A percentile compares a stretch with the other conserved stretches of the same genome.
These are phyloP conservation scores for Ophioninae sp. DNA, from an alignment of 2,888 invertebrate species.

Conservation along the genomic window DNA sequence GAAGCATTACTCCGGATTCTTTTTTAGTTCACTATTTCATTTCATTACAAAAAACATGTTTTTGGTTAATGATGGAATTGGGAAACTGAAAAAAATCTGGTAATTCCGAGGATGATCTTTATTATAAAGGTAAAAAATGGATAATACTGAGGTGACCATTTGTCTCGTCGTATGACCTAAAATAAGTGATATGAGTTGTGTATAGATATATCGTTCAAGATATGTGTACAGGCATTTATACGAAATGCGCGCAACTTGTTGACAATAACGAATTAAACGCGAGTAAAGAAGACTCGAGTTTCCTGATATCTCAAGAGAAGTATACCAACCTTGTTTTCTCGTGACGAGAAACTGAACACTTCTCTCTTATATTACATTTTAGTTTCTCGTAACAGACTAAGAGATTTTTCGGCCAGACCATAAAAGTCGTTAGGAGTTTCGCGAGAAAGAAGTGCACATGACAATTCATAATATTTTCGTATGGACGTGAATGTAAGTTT, in stretches of 20 bases:
- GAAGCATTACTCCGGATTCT: no score
- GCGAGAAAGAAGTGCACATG: not conserved
- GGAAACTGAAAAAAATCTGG: no score
- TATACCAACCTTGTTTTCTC: constrained; percentile 13
- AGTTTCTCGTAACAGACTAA: constrained; percentile 20
- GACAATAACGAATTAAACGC: constrained; percentile 10
- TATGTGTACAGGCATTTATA: not conserved
- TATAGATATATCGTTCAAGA: not conserved
- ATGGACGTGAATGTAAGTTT: not conserved
- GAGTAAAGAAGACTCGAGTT: constrained; percentile 18
- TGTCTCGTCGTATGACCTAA: constrained; percentile 3
- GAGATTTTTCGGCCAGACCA: not conserved
- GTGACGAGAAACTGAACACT: constrained; percentile 44
- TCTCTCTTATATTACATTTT: constrained; percentile 36
- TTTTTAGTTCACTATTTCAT: no score
- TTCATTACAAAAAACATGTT: no score
- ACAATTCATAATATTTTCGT: not conserved
- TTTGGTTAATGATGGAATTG: no score
- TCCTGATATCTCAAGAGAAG: constrained; percentile 7
- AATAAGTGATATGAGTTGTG: constrained; percentile 7
- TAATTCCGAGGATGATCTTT: no score
- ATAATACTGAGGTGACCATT: not conserved
- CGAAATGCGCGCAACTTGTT: not conserved
- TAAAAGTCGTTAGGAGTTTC: constrained; percentile 15
- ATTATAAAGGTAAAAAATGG: constrained; percentile 7